phyloP scores from a whole-genome alignment of 2,888 invertebrate genomes.

The Prosopocoilus inquinatus region DNA sequence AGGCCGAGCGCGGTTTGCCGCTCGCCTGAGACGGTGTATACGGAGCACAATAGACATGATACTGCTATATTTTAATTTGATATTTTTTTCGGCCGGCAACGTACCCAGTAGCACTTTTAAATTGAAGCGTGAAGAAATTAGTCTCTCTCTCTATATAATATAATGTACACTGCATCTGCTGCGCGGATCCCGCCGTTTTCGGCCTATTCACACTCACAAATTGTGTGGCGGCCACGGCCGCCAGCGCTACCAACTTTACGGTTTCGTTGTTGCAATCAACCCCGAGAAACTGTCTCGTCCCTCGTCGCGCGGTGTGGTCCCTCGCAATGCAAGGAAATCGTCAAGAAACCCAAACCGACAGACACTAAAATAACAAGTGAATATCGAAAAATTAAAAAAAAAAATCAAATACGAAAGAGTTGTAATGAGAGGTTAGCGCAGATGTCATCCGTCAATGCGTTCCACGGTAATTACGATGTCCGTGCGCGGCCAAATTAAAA shows the following conservation, averaged over 20 bases:
- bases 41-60: conserved; percentile 25
- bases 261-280: too few relatives aligned
- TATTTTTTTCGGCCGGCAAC: conserved; percentile 18
- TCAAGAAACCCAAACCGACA: too few relatives aligned
- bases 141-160: conserved; percentile 26
- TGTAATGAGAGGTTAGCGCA: too few relatives aligned
- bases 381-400: too few relatives aligned
- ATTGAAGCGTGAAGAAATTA: conserved; percentile 47
- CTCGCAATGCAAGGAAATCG: too few relatives aligned
- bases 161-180: neutral
- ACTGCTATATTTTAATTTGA: conserved; percentile 27
- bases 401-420: too few relatives aligned
- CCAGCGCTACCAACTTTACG: neutral
- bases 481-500: too few relatives aligned
- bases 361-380: too few relatives aligned
- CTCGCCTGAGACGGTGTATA: conserved; percentile 18
- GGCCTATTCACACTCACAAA: neutral
- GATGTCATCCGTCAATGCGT: too few relatives aligned
- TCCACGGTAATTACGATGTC: too few relatives aligned
- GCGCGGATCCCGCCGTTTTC: neutral
- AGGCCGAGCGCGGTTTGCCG: conserved; percentile 20
- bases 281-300: too few relatives aligned
- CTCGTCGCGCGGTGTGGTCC: too few relatives aligned
- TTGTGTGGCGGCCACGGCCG: neutral
- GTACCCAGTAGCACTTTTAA: conserved; percentile 27